phyloP scores from a whole-genome alignment of 2,888 invertebrate species.

The Spodoptera littoralis region DNA sequence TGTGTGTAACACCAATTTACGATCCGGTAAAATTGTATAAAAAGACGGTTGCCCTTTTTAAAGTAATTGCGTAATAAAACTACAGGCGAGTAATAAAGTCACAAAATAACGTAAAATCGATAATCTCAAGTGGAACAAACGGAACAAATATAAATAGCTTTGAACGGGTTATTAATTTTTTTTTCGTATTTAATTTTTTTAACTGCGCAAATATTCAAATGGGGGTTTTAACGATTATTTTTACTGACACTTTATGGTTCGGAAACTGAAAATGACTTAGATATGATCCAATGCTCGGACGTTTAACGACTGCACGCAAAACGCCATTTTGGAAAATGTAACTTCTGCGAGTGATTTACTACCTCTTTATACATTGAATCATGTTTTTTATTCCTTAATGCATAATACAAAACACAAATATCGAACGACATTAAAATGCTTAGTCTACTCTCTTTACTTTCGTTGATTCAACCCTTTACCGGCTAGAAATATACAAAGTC shows the following conservation, averaged over 20 bases:
- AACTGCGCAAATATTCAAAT: slow-evolving; percentile 84
- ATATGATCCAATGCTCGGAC: slow-evolving; percentile 75
- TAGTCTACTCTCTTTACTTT: slow-evolving; percentile 4
- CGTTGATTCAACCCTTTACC: slow-evolving; percentile 49
- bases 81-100: slow-evolving; percentile 49
- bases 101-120: slow-evolving; percentile 63
- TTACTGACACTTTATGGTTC: slow-evolving; percentile 87
- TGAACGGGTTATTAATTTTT: slow-evolving; percentile 82
- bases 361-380: slow-evolving; percentile 29
- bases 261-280: slow-evolving; percentile 84
- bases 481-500: slow-evolving; percentile 56
- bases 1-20: slow-evolving; percentile 45
- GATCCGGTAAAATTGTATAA: slow-evolving; percentile 40
- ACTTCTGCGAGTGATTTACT: slow-evolving; percentile 41
- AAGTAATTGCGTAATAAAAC: slow-evolving; percentile 59
- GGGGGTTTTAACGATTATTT: slow-evolving; percentile 79
- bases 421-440: too few species aligned
- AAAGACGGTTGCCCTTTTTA: slow-evolving; percentile 53
- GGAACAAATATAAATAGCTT: slow-evolving; percentile 59
- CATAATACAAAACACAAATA: not conserved
- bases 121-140: slow-evolving; percentile 69
- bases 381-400: slow-evolving; percentile 24
- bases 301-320: slow-evolving; percentile 65
- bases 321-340: slow-evolving; percentile 61
- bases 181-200: slow-evolving; percentile 75